Evolutionary conservation across 1,140 invertebrate species (phyloP).

Genomic region (Drosophila sproati): DNA sequence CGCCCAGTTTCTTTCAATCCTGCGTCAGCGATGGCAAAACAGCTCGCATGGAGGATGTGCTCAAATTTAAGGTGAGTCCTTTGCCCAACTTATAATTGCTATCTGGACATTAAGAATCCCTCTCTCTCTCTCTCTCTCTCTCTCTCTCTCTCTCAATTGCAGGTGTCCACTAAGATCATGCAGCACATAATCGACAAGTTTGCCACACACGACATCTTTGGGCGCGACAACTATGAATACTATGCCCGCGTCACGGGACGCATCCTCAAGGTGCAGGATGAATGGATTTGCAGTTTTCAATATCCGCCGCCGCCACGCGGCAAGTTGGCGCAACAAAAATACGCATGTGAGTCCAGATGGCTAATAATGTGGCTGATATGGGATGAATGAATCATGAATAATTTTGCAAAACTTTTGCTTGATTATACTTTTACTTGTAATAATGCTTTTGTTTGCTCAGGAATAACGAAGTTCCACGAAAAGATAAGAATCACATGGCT

Average conservation of each 20-base stretch:
- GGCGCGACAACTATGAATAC: conserved; percentile 98
- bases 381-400: no score
- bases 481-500: no score
- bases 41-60: conserved; percentile 97
- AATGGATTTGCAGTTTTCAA: conserved; percentile 97
- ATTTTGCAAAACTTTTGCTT: no score
- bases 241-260: conserved; percentile 97
- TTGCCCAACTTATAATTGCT: neutral
- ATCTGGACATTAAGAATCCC: neutral
- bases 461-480: no score
- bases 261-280: conserved; percentile 95
- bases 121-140: neutral
- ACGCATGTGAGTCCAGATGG: conserved; percentile 88
- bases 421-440: no score
- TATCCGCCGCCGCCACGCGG: conserved; percentile 92
- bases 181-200: conserved; percentile 98
- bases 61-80: conserved; percentile 93
- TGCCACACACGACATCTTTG: conserved; percentile 97
- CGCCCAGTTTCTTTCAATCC: conserved; percentile 99
- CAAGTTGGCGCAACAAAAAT: conserved; percentile 85
- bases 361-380: no score
- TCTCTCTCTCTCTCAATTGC: conserved; percentile 26
- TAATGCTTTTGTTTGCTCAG: no score
- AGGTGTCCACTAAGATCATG: conserved; percentile 97
- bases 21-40: conserved; percentile 97